These are phyloP conservation scores for Dolichallabes microphthalmus DNA, from an alignment of 2,113 vertebrate genomes.

Conservation along the genomic window DNA sequence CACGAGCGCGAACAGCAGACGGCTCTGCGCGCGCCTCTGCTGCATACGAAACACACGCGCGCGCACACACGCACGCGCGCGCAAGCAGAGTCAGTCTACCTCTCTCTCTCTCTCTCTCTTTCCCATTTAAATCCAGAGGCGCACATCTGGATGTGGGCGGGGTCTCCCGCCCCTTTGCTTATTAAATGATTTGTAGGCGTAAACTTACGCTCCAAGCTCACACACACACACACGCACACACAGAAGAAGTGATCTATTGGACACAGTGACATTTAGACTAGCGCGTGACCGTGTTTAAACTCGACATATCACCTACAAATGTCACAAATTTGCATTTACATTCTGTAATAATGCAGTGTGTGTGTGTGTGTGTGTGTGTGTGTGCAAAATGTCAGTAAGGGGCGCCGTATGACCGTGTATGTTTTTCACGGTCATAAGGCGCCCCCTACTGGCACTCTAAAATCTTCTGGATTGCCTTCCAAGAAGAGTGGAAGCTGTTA, in stretches of 20 bases:
- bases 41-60: not conserved
- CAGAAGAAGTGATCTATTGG: not conserved
- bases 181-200: conserved; percentile 54
- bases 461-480: too few relatives aligned
- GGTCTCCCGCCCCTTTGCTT: conserved; percentile 40
- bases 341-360: not conserved
- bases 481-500: too few relatives aligned
- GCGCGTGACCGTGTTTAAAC: not conserved
- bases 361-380: conserved; percentile 5
- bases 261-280: conserved; percentile 5
- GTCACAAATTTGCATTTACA: conserved; percentile 8
- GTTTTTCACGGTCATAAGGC: conserved; percentile 28
- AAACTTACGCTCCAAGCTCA: not conserved
- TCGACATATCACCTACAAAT: conserved; percentile 11
- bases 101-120: conserved; percentile 60
- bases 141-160: conserved; percentile 66
- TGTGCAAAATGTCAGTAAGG: not conserved
- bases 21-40: conserved; percentile 2
- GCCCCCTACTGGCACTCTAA: conserved; percentile 42
- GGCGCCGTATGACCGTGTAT: not conserved
- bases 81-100: conserved; percentile 7
- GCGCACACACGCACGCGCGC: not conserved
- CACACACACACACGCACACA: not conserved
- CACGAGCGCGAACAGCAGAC: not conserved
- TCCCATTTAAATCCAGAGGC: conserved; percentile 45